Percentiles rank a stretch among this genome's conserved stretches.
phyloP scores from a whole-genome alignment of 2,113 vertebrate species.

The Prunella himalayana region DNA sequence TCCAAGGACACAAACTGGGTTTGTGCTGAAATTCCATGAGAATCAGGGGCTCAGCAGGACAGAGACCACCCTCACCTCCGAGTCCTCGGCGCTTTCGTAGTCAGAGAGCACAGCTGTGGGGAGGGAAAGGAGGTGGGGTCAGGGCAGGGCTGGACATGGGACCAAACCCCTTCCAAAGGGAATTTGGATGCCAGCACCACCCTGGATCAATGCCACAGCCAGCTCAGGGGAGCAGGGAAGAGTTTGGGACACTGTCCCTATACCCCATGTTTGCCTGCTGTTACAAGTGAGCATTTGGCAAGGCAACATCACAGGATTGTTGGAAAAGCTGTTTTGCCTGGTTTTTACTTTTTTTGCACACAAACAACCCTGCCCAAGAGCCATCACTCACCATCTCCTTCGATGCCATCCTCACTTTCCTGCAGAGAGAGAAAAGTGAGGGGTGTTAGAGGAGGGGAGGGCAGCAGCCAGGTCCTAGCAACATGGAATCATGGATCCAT shows the following conservation, averaged over 20 bases:
- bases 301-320: fast-evolving
- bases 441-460: not conserved
- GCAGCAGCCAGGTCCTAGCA: not conserved
- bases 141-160: not conserved
- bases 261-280: fast-evolving
- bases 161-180: not conserved
- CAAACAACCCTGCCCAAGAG: not conserved
- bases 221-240: fast-evolving
- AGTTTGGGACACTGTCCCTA: fast-evolving
- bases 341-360: not conserved
- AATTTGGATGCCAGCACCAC: not conserved
- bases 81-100: constrained; percentile 94
- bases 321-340: fast-evolving
- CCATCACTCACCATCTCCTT: constrained; percentile 85
- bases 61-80: constrained; percentile 79
- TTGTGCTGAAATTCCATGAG: not conserved
- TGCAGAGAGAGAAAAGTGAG: constrained; percentile 44
- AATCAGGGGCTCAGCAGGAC: not conserved
- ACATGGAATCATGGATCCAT: not conserved
- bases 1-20: not conserved
- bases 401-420: constrained; percentile 96
- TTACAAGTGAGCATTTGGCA: fast-evolving
- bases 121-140: not conserved
- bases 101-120: constrained; percentile 89
- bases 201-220: not conserved